These are phyloP conservation scores for Enteromius trimaculatus DNA, from an alignment of 2,797 vertebrate genomes.

Conservation along the genomic window DNA sequence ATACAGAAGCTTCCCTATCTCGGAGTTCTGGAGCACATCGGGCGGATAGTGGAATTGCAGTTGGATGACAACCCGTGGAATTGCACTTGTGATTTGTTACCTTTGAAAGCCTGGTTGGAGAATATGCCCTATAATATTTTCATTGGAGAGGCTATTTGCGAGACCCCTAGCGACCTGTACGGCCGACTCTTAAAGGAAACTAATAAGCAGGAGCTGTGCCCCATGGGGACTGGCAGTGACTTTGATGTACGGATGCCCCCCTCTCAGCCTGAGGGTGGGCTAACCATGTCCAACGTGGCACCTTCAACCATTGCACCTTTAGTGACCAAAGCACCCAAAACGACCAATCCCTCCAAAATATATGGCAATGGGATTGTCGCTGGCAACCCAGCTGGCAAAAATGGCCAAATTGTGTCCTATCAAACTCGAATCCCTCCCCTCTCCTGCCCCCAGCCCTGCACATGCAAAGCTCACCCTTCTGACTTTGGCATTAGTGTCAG, in stretches of 20 bases:
- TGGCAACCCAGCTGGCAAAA: slow-evolving; percentile 86
- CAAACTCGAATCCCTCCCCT: slow-evolving; percentile 91
- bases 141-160: slow-evolving; percentile 97
- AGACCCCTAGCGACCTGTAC: slow-evolving; percentile 94
- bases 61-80: slow-evolving; percentile 99
- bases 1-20: slow-evolving; percentile 98
- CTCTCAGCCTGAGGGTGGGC: slow-evolving; percentile 82
- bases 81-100: slow-evolving; percentile 96
- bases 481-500: slow-evolving; percentile 96
- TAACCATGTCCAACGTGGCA: slow-evolving; percentile 83
- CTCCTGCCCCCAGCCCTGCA: slow-evolving; percentile 88
- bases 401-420: slow-evolving; percentile 90
- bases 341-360: slow-evolving; percentile 93
- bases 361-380: slow-evolving; percentile 96
- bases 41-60: slow-evolving; percentile 94
- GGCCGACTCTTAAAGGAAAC: slow-evolving; percentile 95
- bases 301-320: slow-evolving; percentile 83
- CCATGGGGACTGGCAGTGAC: slow-evolving; percentile 93
- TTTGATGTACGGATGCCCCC: slow-evolving; percentile 94
- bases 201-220: slow-evolving; percentile 96
- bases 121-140: slow-evolving; percentile 99
- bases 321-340: slow-evolving; percentile 90
- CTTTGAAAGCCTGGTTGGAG: slow-evolving; percentile 97
- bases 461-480: slow-evolving; percentile 95
- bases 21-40: slow-evolving; percentile 96